These are phyloP conservation scores for Coluber constrictor DNA, from an alignment of 2,797 vertebrate species.

Conservation along the genomic window DNA sequence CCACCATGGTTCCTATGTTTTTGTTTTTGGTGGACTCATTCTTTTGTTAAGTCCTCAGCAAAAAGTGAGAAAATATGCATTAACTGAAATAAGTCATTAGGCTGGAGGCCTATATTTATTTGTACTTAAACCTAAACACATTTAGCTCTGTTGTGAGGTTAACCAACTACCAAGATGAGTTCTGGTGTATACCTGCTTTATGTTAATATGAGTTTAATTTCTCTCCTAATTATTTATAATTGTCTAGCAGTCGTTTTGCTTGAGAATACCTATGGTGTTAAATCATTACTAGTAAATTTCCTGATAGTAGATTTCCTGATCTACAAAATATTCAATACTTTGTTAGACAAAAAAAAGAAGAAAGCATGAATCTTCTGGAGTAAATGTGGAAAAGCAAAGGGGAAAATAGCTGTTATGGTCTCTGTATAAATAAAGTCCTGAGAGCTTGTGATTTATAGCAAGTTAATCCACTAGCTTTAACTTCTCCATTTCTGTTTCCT, in stretches of 20 bases:
- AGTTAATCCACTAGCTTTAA: slow-evolving; percentile 6
- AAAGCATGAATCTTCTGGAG: not conserved
- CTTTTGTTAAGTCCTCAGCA: not conserved
- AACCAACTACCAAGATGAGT: not conserved
- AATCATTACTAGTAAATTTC: not conserved
- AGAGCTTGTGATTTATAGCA: slow-evolving; percentile 14
- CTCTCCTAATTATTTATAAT: slow-evolving; percentile 38
- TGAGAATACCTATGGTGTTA: not conserved
- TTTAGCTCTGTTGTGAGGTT: not conserved
- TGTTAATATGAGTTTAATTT: slow-evolving; percentile 6
- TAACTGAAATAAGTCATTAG: not conserved
- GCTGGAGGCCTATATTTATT: not conserved
- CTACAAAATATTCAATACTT: not conserved
- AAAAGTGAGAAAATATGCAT: not conserved
- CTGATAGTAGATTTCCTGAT: not conserved
- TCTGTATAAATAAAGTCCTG: not conserved
- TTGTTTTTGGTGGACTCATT: not conserved
- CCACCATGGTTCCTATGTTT: not conserved
- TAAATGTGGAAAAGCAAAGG: not conserved
- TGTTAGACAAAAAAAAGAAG: not conserved
- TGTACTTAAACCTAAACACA: not conserved
- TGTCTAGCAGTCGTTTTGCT: slow-evolving; percentile 3
- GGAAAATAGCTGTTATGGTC: not conserved
- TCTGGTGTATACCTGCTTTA: not conserved
- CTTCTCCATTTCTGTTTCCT: slow-evolving; percentile 22